A percentile compares a stretch with the other conserved stretches of the same genome.
Evolutionary conservation across 2,888 invertebrate species (phyloP).

Genomic region (Ormyrus nitidulus): DNA sequence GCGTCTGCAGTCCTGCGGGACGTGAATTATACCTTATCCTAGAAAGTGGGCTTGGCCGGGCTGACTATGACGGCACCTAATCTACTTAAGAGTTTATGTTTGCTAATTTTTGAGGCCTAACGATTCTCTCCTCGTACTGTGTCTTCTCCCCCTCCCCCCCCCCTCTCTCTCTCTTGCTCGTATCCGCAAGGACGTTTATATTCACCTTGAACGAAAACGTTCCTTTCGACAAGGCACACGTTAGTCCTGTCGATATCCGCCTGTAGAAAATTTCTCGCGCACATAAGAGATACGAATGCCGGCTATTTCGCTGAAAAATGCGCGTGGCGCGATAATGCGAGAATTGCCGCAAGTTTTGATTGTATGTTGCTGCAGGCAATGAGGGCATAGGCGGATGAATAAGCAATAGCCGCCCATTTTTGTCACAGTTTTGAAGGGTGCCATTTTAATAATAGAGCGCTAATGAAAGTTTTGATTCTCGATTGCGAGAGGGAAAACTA

Average conservation of each 20-base stretch:
- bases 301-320: too few relatives aligned
- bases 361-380: neutral
- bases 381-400: neutral
- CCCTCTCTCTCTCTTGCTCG: neutral
- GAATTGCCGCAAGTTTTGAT: neutral
- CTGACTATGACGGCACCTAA: constrained; percentile 23
- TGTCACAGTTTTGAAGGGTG: neutral
- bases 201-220: neutral
- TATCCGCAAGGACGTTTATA: constrained; percentile 17
- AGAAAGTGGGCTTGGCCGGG: constrained; percentile 26
- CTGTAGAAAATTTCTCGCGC: too few relatives aligned
- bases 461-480: too few relatives aligned
- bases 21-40: constrained; percentile 25
- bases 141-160: neutral
- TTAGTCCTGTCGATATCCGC: too few relatives aligned
- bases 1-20: constrained; percentile 9
- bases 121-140: neutral
- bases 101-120: constrained; percentile 28
- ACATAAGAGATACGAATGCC: too few relatives aligned
- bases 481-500: too few relatives aligned
- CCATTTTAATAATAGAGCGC: too few relatives aligned
- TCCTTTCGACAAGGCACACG: neutral
- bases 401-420: neutral
- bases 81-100: constrained; percentile 33
- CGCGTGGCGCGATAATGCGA: too few relatives aligned